Evolutionary conservation across 2,797 vertebrate species (phyloP), one percentile per base, ranked within the genome.

Genomic region (Muraenolepis orangiensis): DNA sequence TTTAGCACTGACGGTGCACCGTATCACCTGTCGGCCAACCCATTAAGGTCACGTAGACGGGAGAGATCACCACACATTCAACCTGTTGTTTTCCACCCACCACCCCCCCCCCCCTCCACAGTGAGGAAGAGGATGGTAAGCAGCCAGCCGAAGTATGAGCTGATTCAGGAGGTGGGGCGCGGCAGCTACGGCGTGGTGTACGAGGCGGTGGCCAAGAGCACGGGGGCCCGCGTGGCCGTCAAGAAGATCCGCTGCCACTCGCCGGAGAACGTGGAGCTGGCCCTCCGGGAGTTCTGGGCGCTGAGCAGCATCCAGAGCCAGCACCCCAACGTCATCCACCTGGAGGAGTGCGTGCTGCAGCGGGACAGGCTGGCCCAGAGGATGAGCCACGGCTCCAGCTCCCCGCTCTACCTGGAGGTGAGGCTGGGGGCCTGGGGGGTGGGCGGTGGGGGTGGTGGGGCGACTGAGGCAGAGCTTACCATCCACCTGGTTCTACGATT

Each of bases 131-230:
- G 96, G 94, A 98, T 99, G 97, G 96, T 98, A 94, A 98, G 96
- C 95, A 97, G 96, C 92, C 96, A 98, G 93, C 96, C 97, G 88
- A 99, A 98, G 91, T 99, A 99, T 93, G 96, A 98, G 92, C 94
- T 99, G 94, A 96, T 99, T 93, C 96, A 97, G 94, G 97, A 99
- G 95, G 96, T 99, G 93, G 98, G 98, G 78, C 96, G 96, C 78
- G 98, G 98, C 90, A 98, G 96, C 92, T 99, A 98, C 83, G 97
- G 97, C 80, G 96, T 99, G 91, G 97, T 99, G 72, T 99, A 99
- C 90, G 98, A 99, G 93, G 98, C 97, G 13, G 91, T 94, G 80
- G 95, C 95, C 84, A 95, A 94, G 87, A 95, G 95, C 81, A 96
- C 95, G 0, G 94, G 96, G 29, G 95, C 94, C 51, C 95, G 95